These are phyloP conservation scores for Fratercula arctica DNA, from an alignment of 2,797 vertebrate species.

Conservation along the genomic window DNA sequence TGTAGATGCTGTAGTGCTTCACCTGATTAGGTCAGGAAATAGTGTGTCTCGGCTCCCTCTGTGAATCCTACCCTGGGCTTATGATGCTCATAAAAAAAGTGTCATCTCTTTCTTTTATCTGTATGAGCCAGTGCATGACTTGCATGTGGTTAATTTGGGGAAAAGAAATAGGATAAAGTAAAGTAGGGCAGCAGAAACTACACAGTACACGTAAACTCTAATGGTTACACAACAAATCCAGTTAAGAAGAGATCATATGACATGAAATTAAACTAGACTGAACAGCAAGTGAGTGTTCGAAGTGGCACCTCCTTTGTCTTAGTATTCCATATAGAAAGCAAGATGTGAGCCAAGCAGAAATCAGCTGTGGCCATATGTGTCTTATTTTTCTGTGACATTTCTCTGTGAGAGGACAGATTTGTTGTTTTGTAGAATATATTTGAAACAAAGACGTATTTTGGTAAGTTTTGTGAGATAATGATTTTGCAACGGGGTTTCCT, in stretches of 20 bases:
- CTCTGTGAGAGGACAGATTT: not conserved
- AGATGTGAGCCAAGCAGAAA: not conserved
- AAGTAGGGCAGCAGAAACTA: not conserved
- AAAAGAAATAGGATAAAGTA: not conserved
- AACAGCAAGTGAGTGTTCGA: not conserved
- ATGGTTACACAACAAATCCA: constrained; percentile 9
- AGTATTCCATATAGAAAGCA: not conserved
- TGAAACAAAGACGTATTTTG: not conserved
- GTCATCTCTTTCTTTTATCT: not conserved
- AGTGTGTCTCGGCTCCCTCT: not conserved
- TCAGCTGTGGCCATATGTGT: not conserved
- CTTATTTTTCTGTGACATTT: not conserved
- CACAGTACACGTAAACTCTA: not conserved
- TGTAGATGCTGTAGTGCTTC: not conserved
- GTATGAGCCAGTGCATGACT: not conserved
- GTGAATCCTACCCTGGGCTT: not conserved
- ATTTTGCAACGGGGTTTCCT: not conserved
- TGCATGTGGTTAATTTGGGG: not conserved
- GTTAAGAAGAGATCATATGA: not conserved
- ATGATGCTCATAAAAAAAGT: not conserved
- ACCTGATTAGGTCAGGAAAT: not conserved
- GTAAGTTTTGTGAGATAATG: not conserved
- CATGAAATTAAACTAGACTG: not conserved
- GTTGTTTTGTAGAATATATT: not conserved
- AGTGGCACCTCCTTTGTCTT: not conserved